Evolutionary conservation across 2,113 vertebrate genomes (phyloP).

Genomic region (Pyxicephalus adspersus): DNA sequence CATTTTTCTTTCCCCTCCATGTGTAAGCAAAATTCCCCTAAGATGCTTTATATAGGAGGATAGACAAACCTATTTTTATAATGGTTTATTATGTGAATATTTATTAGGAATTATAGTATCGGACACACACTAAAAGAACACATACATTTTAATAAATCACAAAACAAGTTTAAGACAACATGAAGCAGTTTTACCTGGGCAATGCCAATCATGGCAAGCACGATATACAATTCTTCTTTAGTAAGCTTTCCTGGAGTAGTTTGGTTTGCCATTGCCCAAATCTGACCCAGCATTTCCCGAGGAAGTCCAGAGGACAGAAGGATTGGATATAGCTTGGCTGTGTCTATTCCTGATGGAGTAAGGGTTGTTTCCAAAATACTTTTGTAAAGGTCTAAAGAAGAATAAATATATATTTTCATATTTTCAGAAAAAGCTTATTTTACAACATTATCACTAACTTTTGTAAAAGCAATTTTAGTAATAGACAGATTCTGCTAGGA

Average conservation of each 20-base stretch:
- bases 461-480: too few species aligned
- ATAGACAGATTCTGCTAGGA: too few species aligned
- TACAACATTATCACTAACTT: too few species aligned
- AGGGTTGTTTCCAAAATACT: conserved; percentile 91
- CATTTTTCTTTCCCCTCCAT: too few species aligned
- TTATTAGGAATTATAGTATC: neutral
- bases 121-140: neutral
- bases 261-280: conserved; percentile 95
- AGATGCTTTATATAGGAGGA: too few species aligned
- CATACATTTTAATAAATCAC: neutral
- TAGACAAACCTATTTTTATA: too few species aligned
- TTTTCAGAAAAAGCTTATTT: too few species aligned
- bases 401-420: neutral
- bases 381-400: conserved; percentile 87
- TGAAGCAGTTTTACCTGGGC: conserved; percentile 81
- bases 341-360: conserved; percentile 93
- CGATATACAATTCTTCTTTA: conserved; percentile 93
- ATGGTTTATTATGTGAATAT: too few species aligned
- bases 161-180: neutral
- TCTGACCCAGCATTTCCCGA: conserved; percentile 93
- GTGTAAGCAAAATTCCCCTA: too few species aligned
- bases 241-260: conserved; percentile 95
- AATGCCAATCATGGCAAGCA: conserved; percentile 91
- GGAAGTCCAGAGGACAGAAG: conserved; percentile 96
- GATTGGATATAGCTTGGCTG: conserved; percentile 94